Evolutionary conservation across 2,797 vertebrate genomes (phyloP).

Genomic region (Acomys russatus): DNA sequence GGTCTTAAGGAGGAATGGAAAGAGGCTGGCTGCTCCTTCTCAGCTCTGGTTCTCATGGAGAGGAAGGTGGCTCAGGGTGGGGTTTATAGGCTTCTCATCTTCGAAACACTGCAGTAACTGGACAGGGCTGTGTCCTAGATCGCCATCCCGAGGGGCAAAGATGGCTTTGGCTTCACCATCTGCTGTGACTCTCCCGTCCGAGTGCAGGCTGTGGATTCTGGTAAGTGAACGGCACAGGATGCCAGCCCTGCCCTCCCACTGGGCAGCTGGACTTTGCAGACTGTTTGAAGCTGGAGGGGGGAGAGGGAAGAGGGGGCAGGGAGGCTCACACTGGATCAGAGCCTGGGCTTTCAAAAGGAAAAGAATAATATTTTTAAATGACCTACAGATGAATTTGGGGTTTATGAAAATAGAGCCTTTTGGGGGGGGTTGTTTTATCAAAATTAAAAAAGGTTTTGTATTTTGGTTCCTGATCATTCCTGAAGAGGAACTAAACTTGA

Average conservation of each 20-base stretch:
- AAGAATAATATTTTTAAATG: constrained; percentile 77
- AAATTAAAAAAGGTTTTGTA: constrained; percentile 70
- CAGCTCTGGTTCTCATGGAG: constrained; percentile 11
- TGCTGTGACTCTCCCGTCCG: constrained; percentile 97
- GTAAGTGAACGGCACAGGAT: constrained; percentile 84
- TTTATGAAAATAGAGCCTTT: constrained; percentile 68
- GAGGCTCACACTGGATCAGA: neutral
- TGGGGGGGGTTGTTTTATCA: constrained; percentile 53
- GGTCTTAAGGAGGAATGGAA: neutral
- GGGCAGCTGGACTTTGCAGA: neutral
- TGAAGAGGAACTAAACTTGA: constrained; percentile 57
- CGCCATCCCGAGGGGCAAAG: constrained; percentile 95
- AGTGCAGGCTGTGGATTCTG: constrained; percentile 97
- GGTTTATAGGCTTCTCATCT: neutral
- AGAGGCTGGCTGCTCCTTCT: neutral
- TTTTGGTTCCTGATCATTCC: constrained; percentile 67
- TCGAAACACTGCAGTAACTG: constrained; percentile 54
- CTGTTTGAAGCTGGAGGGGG: neutral
- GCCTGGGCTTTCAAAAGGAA: constrained; percentile 54
- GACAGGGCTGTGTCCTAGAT: constrained; percentile 87
- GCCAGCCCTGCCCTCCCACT: neutral
- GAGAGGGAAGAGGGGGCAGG: too few species aligned
- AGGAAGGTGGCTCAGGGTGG: constrained; percentile 54
- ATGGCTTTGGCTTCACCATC: constrained; percentile 98
- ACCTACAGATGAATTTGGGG: constrained; percentile 33